A percentile compares a stretch with the other conserved stretches of the same genome.
Evolutionary conservation across 2,113 vertebrate species (phyloP).

Genomic region (Serinus canaria): DNA sequence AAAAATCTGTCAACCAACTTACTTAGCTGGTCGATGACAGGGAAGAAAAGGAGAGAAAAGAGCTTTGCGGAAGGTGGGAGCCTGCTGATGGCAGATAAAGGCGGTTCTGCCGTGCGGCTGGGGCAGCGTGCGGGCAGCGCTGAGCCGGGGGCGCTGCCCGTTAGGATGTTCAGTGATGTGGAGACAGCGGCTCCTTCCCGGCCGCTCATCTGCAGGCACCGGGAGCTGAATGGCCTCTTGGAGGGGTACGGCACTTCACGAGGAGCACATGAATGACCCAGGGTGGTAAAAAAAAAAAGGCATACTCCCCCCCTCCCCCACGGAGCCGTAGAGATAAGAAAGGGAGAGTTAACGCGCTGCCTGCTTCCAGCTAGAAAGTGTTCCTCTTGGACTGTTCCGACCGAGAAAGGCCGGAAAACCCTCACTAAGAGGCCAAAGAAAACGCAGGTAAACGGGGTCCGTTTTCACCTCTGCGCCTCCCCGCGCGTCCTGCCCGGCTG

Average conservation of each 20-base stretch:
- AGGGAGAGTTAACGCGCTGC: not conserved
- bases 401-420: not conserved
- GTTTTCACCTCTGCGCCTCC: not conserved
- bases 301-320: not conserved
- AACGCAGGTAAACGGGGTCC: not conserved
- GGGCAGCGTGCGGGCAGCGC: slow-evolving; percentile 16
- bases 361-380: not conserved
- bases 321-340: not conserved
- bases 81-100: slow-evolving; percentile 64
- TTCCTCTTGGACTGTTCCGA: not conserved
- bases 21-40: slow-evolving; percentile 72
- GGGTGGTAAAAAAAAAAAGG: not conserved
- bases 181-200: slow-evolving; percentile 13
- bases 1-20: slow-evolving; percentile 79
- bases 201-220: not conserved
- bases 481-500: not conserved
- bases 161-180: not conserved
- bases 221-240: not conserved
- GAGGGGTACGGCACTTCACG: not conserved
- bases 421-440: not conserved
- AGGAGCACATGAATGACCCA: not conserved
- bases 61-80: slow-evolving; percentile 31
- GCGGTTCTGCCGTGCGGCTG: not conserved
- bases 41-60: not conserved
- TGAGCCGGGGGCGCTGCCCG: not conserved